Percentiles rank a stretch among this genome's conserved stretches.
Conservation (phyloP, 2,888 invertebrate species). For the Plebejus argus region DNA sequence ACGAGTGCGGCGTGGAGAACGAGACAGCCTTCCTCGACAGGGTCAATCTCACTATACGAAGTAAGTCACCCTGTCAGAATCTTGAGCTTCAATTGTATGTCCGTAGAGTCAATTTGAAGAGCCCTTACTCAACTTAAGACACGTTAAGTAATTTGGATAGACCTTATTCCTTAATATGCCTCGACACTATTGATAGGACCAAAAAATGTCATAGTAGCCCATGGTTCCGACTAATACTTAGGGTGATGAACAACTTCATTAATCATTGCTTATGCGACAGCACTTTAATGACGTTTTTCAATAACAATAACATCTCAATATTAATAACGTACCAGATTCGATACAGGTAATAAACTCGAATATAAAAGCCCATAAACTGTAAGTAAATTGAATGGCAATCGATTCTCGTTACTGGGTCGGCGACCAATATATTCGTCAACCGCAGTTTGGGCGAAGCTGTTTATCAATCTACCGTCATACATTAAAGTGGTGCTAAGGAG, state of each 20-base stretch:
- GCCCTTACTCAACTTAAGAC: too few species aligned
- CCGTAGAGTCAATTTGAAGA: too few species aligned
- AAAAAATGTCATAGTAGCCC: too few species aligned
- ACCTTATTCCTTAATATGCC: too few species aligned
- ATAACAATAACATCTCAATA: background rate
- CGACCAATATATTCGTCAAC: background rate
- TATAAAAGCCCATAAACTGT: conserved; percentile 8
- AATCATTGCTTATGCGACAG: background rate
- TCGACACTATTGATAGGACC: too few species aligned
- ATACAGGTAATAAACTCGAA: conserved; percentile 14
- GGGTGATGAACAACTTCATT: background rate
- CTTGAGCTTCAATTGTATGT: too few species aligned
- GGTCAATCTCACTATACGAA: conserved; percentile 70
- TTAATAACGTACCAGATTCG: conserved; percentile 12
- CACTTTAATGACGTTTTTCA: background rate
- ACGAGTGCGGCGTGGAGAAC: conserved; percentile 75
- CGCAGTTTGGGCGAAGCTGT: background rate
- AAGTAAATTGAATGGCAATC: conserved; percentile 10
- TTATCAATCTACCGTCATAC: background rate
- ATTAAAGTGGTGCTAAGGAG: conserved; percentile 5
- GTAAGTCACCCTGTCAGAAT: conserved; percentile 52
- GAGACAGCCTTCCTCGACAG: conserved; percentile 71
- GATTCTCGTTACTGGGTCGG: background rate
- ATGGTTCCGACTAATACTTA: too few species aligned
- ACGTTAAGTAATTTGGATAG: too few species aligned